phyloP scores from a whole-genome alignment of 2,797 vertebrate genomes.

The Crypturellus tataupa region DNA sequence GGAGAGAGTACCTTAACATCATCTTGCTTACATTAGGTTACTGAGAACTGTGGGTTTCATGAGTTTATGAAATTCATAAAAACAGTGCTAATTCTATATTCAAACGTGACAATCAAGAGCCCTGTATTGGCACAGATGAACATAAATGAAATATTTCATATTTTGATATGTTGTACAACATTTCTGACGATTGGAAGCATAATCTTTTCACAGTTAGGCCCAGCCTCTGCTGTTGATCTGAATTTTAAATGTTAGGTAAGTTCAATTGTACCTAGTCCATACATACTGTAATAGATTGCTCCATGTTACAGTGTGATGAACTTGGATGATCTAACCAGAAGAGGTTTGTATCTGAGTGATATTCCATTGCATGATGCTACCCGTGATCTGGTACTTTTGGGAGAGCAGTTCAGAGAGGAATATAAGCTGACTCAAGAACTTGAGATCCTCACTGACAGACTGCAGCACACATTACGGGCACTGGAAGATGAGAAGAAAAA shows the following conservation, averaged over 20 bases:
- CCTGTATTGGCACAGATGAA: background rate
- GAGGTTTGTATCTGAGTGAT: conserved; percentile 97
- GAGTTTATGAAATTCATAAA: background rate
- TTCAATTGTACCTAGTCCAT: background rate
- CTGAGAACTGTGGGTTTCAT: background rate
- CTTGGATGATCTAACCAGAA: conserved; percentile 94
- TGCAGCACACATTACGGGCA: conserved; percentile 96
- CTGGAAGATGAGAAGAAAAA: conserved; percentile 99
- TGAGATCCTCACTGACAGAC: conserved; percentile 95
- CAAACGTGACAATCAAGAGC: background rate
- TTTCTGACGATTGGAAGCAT: background rate
- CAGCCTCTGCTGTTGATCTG: background rate
- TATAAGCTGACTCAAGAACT: conserved; percentile 98
- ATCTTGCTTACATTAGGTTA: background rate
- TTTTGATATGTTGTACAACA: background rate
- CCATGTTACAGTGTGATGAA: conserved; percentile 92
- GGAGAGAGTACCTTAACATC: background rate
- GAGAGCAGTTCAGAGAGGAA: conserved; percentile 98
- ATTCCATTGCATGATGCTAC: conserved; percentile 97
- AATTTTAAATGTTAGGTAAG: background rate
- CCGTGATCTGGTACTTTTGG: conserved; percentile 94
- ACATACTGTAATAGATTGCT: background rate
- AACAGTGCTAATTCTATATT: background rate
- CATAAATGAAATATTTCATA: fast-evolving
- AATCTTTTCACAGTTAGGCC: background rate